phyloP scores from a whole-genome alignment of 2,888 invertebrate species.

The Alsophila aescularia region DNA sequence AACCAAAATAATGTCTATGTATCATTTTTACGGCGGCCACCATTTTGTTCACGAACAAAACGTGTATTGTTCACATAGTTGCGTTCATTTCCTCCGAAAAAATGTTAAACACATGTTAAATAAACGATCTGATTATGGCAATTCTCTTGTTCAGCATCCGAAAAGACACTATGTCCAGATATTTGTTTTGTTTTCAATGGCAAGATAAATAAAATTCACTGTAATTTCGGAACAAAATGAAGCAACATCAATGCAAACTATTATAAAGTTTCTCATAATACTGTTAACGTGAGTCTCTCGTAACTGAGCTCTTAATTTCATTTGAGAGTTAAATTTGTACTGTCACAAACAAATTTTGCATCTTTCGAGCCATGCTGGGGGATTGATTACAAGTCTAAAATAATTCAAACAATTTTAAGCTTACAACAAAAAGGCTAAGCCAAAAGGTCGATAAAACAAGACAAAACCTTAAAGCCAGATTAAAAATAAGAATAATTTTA shows the following conservation, averaged over 20 bases:
- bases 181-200: constrained; percentile 24
- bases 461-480: constrained; percentile 40
- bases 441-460: constrained; percentile 50
- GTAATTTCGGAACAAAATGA: constrained; percentile 42
- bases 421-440: constrained; percentile 66
- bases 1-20: constrained; percentile 69
- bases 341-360: constrained; percentile 61
- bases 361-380: constrained; percentile 34
- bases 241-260: constrained; percentile 37
- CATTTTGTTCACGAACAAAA: constrained; percentile 34
- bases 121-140: no score
- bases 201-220: constrained; percentile 25
- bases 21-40: constrained; percentile 63
- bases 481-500: constrained; percentile 40
- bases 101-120: no score
- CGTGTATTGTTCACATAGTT: constrained; percentile 14
- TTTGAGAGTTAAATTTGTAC: constrained; percentile 64
- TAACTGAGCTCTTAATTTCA: constrained; percentile 50
- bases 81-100: constrained; percentile 18
- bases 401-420: constrained; percentile 37
- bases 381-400: constrained; percentile 19
- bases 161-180: neutral
- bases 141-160: no score
- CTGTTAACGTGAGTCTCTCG: constrained; percentile 58
- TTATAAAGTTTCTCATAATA: constrained; percentile 57